Conservation (phyloP, 1,140 invertebrate genomes). For the Homarus americanus region DNA sequence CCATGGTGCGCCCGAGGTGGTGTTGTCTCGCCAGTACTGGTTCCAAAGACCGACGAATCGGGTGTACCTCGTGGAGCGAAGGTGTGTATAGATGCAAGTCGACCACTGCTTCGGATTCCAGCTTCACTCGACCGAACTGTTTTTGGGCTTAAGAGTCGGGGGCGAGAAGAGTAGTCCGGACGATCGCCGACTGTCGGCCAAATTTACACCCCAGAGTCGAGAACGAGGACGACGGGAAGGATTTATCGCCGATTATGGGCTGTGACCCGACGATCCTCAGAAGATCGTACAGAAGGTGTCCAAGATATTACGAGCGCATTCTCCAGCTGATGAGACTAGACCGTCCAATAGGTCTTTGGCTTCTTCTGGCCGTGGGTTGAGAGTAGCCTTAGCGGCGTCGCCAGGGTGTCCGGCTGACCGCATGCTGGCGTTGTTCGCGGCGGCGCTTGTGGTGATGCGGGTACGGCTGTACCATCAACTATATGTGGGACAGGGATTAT, state of each 20-base stretch:
- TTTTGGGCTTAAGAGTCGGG: too few relatives aligned
- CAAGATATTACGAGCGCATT: conserved; percentile 86
- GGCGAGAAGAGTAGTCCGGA: too few relatives aligned
- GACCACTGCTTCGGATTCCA: neutral
- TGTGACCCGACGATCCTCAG: conserved; percentile 61
- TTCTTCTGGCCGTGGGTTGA: conserved; percentile 99
- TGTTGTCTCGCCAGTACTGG: neutral
- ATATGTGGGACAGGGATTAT: conserved; percentile 98
- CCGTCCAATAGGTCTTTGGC: conserved; percentile 95
- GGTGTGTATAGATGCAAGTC: neutral
- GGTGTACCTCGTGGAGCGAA: neutral
- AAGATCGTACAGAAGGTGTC: conserved; percentile 81
- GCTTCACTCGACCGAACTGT: neutral
- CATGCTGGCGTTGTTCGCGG: conserved; percentile 90
- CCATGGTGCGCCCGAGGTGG: neutral
- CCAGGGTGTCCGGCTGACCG: conserved; percentile 85
- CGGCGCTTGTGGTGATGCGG: conserved; percentile 95
- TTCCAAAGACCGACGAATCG: neutral
- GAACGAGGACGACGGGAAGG: neutral
- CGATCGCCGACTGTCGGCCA: too few relatives aligned
- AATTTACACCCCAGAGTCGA: neutral
- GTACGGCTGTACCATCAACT: conserved; percentile 99
- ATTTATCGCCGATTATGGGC: conserved; percentile 32
- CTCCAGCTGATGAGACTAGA: conserved; percentile 93
- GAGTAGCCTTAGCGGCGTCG: conserved; percentile 90